Evolutionary conservation across 2,888 invertebrate genomes (phyloP), one percentile per base, ranked within the genome.

Genomic region (Chydorus sphaericus): DNA sequence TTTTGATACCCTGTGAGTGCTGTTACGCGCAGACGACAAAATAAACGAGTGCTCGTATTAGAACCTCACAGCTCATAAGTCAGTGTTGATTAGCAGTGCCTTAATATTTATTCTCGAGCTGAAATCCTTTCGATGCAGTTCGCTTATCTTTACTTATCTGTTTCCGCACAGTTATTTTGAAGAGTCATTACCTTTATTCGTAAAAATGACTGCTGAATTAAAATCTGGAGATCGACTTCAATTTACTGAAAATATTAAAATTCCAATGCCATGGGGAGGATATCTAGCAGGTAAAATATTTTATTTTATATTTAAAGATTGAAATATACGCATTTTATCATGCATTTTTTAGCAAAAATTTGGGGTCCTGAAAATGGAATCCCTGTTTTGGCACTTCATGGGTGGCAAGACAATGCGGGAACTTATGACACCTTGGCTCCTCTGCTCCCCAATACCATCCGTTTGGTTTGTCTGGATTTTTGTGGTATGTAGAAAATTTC

Each of bases 341-440:
- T 16, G 16, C 14, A 7, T 8, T 8, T 38, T 18, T 16, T 52
- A 55, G 63, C 62, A 44, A 65, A 65, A 58, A 60, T 58, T 28
- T 66, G 64, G 64, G 65, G 65, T 18, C 49, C 52, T 36, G 53
- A 66, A 4, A 66, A 66, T 61, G 70, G 71, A 11, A 60, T 63
- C 6, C 62, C 66, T 8, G 59, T 66, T 26, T 62, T 72, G 56
- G 66, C 60, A 31, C 62, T 63, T 56, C 74, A 75, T 60, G 73
- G 73, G 2, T 66, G 66, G 66, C 65, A 64, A 59, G 74, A 75
- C 60, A 75, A 75, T 62, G 68, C 69, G 38, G 71, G 71, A 20
- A 62, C 72, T 4, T 75, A 70, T 61, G 70, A 71, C 55, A 64
- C 67, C 30, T 62, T 75, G 18, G 65, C 71, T 44, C 64, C 68